phyloP scores from a whole-genome alignment of 2,113 vertebrate genomes.

The Phalacrocorax brasilianus region DNA sequence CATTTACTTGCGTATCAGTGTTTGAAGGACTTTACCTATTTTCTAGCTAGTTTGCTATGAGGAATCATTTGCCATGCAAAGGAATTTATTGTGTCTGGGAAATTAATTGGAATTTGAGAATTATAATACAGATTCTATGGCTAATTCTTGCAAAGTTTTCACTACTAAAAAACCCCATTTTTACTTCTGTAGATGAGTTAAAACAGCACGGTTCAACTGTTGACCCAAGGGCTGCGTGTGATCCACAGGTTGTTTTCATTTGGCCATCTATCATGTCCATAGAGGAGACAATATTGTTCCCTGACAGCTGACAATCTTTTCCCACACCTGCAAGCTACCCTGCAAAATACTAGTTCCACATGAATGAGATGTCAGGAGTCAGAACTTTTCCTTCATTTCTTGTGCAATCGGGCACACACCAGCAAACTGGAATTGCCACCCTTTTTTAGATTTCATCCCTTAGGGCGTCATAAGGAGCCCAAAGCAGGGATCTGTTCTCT shows the following conservation, averaged over 20 bases:
- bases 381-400: neutral
- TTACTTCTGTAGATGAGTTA: neutral
- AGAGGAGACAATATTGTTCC: neutral
- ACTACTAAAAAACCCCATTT: neutral
- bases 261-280: fast-evolving
- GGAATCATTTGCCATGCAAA: neutral
- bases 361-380: neutral
- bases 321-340: neutral
- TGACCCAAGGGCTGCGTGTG: neutral
- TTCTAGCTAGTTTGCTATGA: neutral
- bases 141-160: neutral
- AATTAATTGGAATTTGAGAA: neutral
- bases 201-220: fast-evolving
- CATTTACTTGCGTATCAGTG: neutral
- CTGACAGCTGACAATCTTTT: neutral
- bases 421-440: neutral
- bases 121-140: neutral
- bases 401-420: neutral
- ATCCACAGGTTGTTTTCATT: fast-evolving
- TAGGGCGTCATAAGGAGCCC: neutral
- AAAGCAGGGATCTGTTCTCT: neutral
- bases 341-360: neutral
- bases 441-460: neutral
- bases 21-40: neutral
- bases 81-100: neutral